Evolutionary conservation across 2,888 invertebrate genomes (phyloP).

Genomic region (Sminthurinus aureus): DNA sequence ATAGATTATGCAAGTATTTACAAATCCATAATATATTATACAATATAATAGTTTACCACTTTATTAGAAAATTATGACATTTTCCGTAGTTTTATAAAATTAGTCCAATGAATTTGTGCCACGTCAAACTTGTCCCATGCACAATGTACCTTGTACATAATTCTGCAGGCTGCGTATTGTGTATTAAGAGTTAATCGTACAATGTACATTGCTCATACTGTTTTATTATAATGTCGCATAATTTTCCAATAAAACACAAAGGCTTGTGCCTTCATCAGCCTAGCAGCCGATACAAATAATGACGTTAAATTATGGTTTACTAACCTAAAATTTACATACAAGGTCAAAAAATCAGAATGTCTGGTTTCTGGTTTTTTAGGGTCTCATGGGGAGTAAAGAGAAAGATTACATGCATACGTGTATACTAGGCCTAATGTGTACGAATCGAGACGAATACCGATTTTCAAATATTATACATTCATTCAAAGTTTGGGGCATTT

Average conservation of each 20-base stretch:
- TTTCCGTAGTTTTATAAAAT: too few relatives aligned
- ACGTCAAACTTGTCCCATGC: too few relatives aligned
- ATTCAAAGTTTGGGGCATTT: too few relatives aligned
- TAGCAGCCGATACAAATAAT: background rate
- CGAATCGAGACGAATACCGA: background rate
- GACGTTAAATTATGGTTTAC: background rate
- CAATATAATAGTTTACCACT: background rate
- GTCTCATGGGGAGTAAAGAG: too few relatives aligned
- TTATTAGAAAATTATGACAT: background rate
- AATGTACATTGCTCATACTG: background rate
- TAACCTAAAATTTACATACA: background rate
- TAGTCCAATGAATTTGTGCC: too few relatives aligned
- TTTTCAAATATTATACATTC: background rate
- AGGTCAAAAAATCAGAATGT: background rate
- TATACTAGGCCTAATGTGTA: too few relatives aligned
- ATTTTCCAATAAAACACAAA: conserved; percentile 7
- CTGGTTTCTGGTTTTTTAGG: background rate
- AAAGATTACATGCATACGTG: too few relatives aligned
- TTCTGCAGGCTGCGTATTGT: background rate
- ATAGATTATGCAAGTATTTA: background rate
- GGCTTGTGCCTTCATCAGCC: background rate
- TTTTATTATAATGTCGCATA: background rate
- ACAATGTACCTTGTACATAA: background rate
- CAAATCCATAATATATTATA: background rate
- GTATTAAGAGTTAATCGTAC: background rate